A percentile compares a stretch with the other conserved stretches of the same genome.
phyloP scores from a whole-genome alignment of 2,888 invertebrate species.

The Odontomyia ornata region DNA sequence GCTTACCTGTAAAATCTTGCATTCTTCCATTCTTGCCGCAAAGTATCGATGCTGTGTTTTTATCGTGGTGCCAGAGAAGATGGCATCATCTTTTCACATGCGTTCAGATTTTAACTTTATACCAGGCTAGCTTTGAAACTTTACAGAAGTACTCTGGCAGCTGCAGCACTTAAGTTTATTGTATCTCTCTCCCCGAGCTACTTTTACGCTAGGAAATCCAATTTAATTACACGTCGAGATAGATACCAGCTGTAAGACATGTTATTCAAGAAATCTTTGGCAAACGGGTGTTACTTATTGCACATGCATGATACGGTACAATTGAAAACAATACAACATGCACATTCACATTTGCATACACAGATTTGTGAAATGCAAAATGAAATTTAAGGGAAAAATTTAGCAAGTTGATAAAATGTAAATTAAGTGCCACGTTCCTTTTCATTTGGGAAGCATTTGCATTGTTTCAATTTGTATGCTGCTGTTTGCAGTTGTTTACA shows the following conservation, averaged over 20 bases:
- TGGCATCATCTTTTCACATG: no score
- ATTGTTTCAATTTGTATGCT: slow-evolving; percentile 4
- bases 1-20: no score
- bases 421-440: slow-evolving; percentile 13
- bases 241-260: background rate
- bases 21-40: no score
- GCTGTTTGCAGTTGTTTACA: background rate
- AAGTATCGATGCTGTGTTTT: no score
- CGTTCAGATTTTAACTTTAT: background rate
- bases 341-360: background rate
- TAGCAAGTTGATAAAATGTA: slow-evolving; percentile 12
- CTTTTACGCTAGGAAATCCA: slow-evolving; percentile 16
- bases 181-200: background rate
- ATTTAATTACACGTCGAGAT: slow-evolving; percentile 19
- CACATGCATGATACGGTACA: slow-evolving; percentile 4
- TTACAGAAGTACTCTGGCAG: background rate
- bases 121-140: background rate
- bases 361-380: background rate
- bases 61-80: no score
- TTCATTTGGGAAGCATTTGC: background rate
- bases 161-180: slow-evolving; percentile 20
- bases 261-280: background rate
- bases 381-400: background rate
- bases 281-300: background rate
- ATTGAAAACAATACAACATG: background rate